Base-by-base conservation (phyloP, 2,113 vertebrate genomes). In the Cyanoderma ruficeps region DNA sequence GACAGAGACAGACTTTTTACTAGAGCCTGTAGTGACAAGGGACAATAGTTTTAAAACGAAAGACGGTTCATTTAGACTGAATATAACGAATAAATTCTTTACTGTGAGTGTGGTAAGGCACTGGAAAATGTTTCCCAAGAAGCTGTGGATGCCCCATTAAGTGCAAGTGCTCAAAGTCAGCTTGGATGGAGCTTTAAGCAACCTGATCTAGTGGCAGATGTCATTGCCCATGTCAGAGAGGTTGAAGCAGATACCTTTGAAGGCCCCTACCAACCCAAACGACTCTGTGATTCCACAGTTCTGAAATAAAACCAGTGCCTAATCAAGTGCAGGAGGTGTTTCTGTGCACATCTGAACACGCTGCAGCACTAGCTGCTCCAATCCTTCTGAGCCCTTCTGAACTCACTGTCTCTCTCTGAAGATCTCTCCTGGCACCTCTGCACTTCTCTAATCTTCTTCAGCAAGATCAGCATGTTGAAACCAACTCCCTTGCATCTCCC, bases 391-490 rank as follows among this genome's bases (percentile, higher is more conserved):
- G 47, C 59, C 59, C 13, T 86, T 52, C 55, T 23, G 55, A 65
- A 50, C 23, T 18, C 27, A 33, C 25, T 39, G 30, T 15, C 30
- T 6, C 25, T 24, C 53, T 44, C 33, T 33, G 33, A 90, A 60
- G 28, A 6, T 39, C 63, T 67, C 27, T 87, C 9, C 44, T 70
- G 37, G 19, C 28, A 67, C 55, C 19, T 35, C 75, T 76, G n/a
- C 35, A 11, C 27, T 84, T 39, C 19, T 75, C 39, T 69, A 33
- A 57, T 35, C 92, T 68, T 52, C 81, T 71, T 60, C 69, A 79
- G 56, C 56, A 84, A 79, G 71, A 83, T 23, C 28, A 76, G n/a
- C 46, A 19, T 56, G 67, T 83, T 82, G 69, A 94, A 93, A 85
- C 25, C n/a, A 86, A 2, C 10, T 75, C 19, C 37, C 41, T 71